phyloP scores from a whole-genome alignment of 2,113 vertebrate genomes.

The Anseranas semipalmata region DNA sequence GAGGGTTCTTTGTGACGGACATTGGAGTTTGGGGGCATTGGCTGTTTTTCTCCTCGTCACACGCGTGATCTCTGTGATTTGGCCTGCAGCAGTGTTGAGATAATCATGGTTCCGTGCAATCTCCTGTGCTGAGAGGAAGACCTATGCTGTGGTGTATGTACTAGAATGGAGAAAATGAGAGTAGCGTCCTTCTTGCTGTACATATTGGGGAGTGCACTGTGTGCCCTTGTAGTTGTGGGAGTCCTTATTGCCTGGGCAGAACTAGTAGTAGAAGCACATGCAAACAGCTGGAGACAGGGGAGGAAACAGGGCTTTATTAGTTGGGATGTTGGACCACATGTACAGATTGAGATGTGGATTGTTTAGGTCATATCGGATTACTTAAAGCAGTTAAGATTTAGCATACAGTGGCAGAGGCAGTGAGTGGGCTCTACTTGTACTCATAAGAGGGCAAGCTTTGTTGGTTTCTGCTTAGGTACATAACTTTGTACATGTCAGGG shows the following conservation, averaged over 20 bases:
- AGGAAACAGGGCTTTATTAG: not conserved
- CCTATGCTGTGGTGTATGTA: not conserved
- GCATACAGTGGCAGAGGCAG: not conserved
- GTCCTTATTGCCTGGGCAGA: not conserved
- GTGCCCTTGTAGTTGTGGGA: not conserved
- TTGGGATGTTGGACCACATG: not conserved
- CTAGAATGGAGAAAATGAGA: not conserved
- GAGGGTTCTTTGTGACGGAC: not conserved
- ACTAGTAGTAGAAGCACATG: not conserved
- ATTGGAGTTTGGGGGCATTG: not conserved
- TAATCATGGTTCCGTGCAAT: not conserved
- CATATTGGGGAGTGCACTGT: not conserved
- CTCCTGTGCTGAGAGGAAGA: not conserved
- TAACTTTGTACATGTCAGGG: not conserved
- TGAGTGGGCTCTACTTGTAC: not conserved
- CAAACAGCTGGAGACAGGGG: not conserved
- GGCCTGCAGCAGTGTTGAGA: not conserved
- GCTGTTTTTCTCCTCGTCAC: not conserved
- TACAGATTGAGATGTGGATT: not conserved
- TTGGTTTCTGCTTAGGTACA: not conserved
- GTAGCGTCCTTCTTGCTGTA: not conserved
- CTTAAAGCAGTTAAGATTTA: not conserved
- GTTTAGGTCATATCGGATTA: not conserved
- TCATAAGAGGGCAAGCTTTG: not conserved
- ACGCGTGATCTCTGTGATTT: not conserved